phyloP scores from a whole-genome alignment of 2,888 invertebrate genomes.

The Pollenia griseotomentosa region DNA sequence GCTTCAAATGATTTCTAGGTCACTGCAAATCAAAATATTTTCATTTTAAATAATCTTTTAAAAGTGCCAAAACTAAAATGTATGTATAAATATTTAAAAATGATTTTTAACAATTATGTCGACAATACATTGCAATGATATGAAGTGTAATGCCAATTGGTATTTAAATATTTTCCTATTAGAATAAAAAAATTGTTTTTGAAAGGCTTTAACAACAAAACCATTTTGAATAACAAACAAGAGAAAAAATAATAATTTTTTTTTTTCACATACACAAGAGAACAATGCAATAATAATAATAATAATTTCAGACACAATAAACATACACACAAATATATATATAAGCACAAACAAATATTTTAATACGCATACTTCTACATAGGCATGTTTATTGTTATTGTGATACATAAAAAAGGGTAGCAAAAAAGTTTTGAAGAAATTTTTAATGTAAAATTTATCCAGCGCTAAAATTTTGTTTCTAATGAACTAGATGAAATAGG shows the following conservation, averaged over 20 bases:
- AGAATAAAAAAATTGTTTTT: neutral
- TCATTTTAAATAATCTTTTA: too few species aligned
- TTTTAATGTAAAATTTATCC: too few species aligned
- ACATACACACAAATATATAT: neutral
- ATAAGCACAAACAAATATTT: neutral
- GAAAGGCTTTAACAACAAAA: constrained; percentile 2
- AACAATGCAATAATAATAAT: constrained; percentile 20
- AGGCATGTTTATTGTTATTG: constrained; percentile 7
- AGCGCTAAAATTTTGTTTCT: too few species aligned
- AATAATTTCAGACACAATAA: neutral
- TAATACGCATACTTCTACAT: neutral
- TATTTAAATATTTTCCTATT: neutral
- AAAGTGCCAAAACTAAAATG: too few species aligned
- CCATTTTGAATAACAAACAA: constrained; percentile 17
- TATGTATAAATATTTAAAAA: too few species aligned
- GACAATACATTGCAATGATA: too few species aligned
- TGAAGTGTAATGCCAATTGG: too few species aligned
- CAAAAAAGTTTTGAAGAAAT: neutral
- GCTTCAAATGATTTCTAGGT: too few species aligned
- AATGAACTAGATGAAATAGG: too few species aligned
- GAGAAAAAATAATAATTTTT: neutral
- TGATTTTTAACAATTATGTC: too few species aligned
- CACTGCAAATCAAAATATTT: too few species aligned
- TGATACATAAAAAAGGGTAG: neutral
- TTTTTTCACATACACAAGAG: neutral